A percentile compares a stretch with the other conserved stretches of the same genome.
Evolutionary conservation across 2,113 vertebrate genomes (phyloP).

Genomic region (Perognathus longimembris): DNA sequence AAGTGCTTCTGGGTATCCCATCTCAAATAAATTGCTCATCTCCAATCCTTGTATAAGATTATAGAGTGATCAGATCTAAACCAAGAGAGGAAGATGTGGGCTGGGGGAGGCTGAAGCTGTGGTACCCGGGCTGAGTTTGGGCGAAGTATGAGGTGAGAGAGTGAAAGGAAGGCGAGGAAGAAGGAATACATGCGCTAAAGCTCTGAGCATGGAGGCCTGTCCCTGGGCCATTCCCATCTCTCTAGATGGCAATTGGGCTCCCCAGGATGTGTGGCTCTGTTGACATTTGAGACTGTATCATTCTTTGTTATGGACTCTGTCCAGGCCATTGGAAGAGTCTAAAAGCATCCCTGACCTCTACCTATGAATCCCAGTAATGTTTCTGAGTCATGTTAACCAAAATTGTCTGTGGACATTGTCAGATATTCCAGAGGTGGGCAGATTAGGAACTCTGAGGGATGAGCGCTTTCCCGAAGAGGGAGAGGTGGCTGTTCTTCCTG

Average conservation of each 20-base stretch:
- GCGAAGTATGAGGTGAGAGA: neutral
- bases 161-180: neutral
- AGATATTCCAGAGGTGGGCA: neutral
- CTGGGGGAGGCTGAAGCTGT: no score
- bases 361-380: neutral
- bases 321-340: neutral
- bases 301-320: fast-evolving
- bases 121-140: neutral
- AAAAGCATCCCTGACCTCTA: neutral
- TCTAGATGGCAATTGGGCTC: neutral
- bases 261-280: fast-evolving
- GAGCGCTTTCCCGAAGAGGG: neutral
- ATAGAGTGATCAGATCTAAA: neutral
- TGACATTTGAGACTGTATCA: fast-evolving
- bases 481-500: neutral
- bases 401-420: neutral
- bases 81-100: neutral
- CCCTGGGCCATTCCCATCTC: neutral
- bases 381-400: neutral
- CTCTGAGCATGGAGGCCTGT: neutral
- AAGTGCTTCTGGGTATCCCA: neutral
- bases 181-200: neutral
- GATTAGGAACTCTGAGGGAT: neutral
- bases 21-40: neutral
- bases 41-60: neutral